A percentile compares a stretch with the other conserved stretches of the same genome.
These are phyloP conservation scores for Sebastes paucispinis DNA, from an alignment of 2,797 vertebrate genomes.

Conservation along the genomic window DNA sequence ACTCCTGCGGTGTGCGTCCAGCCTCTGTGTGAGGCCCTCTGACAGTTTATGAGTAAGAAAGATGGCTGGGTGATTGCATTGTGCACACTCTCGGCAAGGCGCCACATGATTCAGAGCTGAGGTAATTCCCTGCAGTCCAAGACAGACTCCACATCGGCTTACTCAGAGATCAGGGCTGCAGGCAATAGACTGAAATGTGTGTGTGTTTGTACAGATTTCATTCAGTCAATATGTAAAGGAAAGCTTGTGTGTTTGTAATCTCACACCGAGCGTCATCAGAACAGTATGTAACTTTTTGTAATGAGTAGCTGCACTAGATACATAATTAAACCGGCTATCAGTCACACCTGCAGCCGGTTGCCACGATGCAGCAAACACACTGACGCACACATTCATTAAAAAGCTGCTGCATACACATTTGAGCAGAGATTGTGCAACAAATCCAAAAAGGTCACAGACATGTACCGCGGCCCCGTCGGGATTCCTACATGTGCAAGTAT, in stretches of 20 bases:
- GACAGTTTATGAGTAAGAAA: constrained; percentile 72
- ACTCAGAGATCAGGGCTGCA: constrained; percentile 54
- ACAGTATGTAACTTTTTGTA: background rate
- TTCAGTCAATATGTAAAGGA: constrained; percentile 4
- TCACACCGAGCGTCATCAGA: background rate
- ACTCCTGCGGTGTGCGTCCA: constrained; percentile 39
- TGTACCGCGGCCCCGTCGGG: constrained; percentile 35
- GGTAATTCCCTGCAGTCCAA: constrained; percentile 73
- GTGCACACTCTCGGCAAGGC: constrained; percentile 66
- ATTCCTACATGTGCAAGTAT: constrained; percentile 63
- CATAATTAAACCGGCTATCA: constrained; percentile 7
- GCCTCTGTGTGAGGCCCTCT: constrained; percentile 65
- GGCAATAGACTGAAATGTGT: constrained; percentile 25
- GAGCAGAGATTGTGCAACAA: constrained; percentile 33
- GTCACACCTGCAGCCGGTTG: background rate
- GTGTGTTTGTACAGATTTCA: constrained; percentile 6
- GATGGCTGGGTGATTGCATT: constrained; percentile 71
- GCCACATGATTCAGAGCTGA: constrained; percentile 77
- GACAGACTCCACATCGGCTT: constrained; percentile 58
- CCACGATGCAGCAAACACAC: constrained; percentile 9
- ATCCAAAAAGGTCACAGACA: constrained; percentile 41
- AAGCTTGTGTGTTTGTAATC: constrained; percentile 10
- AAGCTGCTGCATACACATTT: background rate
- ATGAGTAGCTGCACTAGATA: background rate
- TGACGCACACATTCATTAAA: background rate